Percentiles rank a stretch among this genome's conserved stretches.
phyloP scores from a whole-genome alignment of 2,797 vertebrate genomes.

The Argyrosomus regius region DNA sequence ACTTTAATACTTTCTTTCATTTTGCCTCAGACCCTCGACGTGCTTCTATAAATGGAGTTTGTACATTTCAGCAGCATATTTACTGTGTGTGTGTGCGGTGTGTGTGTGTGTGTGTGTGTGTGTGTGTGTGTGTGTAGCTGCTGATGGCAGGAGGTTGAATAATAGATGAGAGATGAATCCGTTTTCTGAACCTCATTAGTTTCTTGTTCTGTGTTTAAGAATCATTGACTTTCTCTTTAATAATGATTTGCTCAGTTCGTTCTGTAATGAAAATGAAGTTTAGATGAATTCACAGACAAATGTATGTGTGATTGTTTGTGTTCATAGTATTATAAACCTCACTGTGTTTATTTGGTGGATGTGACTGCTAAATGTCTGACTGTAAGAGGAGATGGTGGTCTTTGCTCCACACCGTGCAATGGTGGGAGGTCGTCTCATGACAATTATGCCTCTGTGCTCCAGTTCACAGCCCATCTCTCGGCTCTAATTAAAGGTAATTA shows the following conservation, averaged over 20 bases:
- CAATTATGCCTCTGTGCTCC: conserved; percentile 64
- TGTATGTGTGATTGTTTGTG: neutral
- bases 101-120: neutral
- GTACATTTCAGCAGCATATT: conserved; percentile 11
- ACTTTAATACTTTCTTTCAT: conserved; percentile 13
- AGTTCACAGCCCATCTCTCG: conserved; percentile 64
- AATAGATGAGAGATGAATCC: conserved; percentile 38
- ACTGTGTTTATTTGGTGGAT: neutral
- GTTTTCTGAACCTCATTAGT: conserved; percentile 28
- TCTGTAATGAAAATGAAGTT: neutral
- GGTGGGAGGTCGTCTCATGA: conserved; percentile 48
- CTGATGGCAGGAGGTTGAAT: conserved; percentile 46
- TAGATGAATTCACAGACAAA: neutral
- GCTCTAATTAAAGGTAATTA: conserved; percentile 76
- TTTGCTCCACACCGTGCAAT: neutral
- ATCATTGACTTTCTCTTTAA: neutral
- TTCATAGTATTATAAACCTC: neutral
- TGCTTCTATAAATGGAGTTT: conserved; percentile 38
- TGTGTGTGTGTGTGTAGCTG: conserved; percentile 18
- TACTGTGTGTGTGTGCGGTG: neutral
- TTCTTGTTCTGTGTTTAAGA: conserved; percentile 24
- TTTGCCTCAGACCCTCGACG: neutral
- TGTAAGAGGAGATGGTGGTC: conserved; percentile 24
- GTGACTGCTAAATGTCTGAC: neutral
- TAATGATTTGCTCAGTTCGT: neutral